Evolutionary conservation across 2,888 invertebrate species (phyloP).

Genomic region (Artemia sinica): DNA sequence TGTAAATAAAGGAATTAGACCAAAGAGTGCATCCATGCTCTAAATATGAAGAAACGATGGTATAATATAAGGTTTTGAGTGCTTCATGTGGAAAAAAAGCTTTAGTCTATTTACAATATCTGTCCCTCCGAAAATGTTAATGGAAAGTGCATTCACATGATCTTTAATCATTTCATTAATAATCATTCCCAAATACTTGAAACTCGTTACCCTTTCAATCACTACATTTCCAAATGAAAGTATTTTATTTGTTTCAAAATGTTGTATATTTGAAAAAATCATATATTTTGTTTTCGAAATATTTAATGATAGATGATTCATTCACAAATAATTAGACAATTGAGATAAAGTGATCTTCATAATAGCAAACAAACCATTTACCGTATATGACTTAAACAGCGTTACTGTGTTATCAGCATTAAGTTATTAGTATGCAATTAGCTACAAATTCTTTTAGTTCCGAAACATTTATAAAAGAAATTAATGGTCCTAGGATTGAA

Average conservation of each 20-base stretch:
- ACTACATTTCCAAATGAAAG: background rate
- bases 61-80: background rate
- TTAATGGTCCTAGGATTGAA: background rate
- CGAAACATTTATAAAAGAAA: background rate
- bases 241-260: slow-evolving; percentile 3
- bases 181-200: slow-evolving; percentile 1
- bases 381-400: background rate
- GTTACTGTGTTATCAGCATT: background rate
- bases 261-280: background rate
- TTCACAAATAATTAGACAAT: background rate
- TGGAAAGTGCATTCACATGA: background rate
- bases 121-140: background rate
- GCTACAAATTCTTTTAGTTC: background rate
- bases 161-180: slow-evolving; percentile 1
- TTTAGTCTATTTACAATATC: background rate
- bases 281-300: background rate
- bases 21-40: too few species aligned
- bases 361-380: background rate
- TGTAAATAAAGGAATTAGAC: too few species aligned
- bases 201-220: background rate
- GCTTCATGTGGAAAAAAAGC: background rate
- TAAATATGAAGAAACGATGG: too few species aligned
- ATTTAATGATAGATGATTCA: background rate
- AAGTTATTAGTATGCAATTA: background rate
- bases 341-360: background rate